Conservation (phyloP, 2,888 invertebrate species). For the Neoscelio sp. region DNA sequence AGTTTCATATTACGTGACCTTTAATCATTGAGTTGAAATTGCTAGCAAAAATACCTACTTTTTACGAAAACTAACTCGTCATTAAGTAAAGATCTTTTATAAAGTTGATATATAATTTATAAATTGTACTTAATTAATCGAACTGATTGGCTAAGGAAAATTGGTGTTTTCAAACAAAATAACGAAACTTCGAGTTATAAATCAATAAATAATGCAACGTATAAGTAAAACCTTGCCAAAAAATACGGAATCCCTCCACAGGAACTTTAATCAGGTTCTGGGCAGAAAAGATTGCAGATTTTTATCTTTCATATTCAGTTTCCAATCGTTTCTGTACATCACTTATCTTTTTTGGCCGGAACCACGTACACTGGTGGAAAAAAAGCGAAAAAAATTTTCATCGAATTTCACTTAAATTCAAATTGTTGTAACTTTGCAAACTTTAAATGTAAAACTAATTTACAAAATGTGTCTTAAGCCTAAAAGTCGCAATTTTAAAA, state of each 20-base stretch:
- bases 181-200: conserved; percentile 1
- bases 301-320: conserved; percentile 24
- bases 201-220: conserved; percentile 41
- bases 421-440: no score
- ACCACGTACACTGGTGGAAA: background rate
- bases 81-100: conserved; percentile 41
- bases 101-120: conserved; percentile 41
- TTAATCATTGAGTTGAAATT: conserved; percentile 60
- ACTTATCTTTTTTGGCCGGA: conserved; percentile 34
- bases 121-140: conserved; percentile 46
- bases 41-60: conserved; percentile 59
- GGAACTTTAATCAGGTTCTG: conserved; percentile 17
- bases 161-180: background rate
- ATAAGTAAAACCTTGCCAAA: conserved; percentile 39
- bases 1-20: conserved; percentile 65
- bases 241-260: background rate
- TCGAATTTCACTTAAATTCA: no score
- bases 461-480: no score
- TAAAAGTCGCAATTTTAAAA: no score
- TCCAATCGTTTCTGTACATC: conserved; percentile 9
- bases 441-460: no score
- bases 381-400: background rate
- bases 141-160: background rate
- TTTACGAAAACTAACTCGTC: conserved; percentile 64
- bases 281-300: conserved; percentile 49